phyloP scores from a whole-genome alignment of 1,140 invertebrate genomes.

The Drosophila bipectinata region DNA sequence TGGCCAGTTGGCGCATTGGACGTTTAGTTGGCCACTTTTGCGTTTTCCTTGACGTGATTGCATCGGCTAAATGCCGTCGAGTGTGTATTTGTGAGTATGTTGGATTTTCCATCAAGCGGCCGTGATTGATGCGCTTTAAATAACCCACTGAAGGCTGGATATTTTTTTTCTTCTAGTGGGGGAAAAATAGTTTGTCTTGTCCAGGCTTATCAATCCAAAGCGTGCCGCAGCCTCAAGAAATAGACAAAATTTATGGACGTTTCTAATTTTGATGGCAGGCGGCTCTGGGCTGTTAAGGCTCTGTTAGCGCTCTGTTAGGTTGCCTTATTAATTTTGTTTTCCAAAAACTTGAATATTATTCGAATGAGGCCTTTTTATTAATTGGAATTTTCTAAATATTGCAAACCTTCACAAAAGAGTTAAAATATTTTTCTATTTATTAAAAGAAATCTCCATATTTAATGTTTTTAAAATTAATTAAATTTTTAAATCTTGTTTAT shows the following conservation, averaged over 20 bases:
- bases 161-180: constrained; percentile 6
- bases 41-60: constrained; percentile 67
- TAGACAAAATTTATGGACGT: constrained; percentile 48
- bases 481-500: background rate
- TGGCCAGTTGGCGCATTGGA: background rate
- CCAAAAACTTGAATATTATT: no score
- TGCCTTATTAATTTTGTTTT: background rate
- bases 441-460: background rate
- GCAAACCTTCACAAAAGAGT: no score
- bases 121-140: constrained; percentile 78
- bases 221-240: constrained; percentile 32
- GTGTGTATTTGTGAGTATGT: background rate
- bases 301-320: background rate
- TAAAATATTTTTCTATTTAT: no score
- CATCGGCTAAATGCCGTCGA: constrained; percentile 26
- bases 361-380: no score
- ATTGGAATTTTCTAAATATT: no score
- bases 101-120: constrained; percentile 18
- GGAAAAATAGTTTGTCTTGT: constrained; percentile 44
- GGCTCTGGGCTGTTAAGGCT: background rate
- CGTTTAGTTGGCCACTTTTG: constrained; percentile 38
- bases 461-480: background rate
- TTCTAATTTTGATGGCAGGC: constrained; percentile 45
- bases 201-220: constrained; percentile 69
- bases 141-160: constrained; percentile 53